Conservation (phyloP, 2,113 vertebrate species). For the Muntiacus reevesi region DNA sequence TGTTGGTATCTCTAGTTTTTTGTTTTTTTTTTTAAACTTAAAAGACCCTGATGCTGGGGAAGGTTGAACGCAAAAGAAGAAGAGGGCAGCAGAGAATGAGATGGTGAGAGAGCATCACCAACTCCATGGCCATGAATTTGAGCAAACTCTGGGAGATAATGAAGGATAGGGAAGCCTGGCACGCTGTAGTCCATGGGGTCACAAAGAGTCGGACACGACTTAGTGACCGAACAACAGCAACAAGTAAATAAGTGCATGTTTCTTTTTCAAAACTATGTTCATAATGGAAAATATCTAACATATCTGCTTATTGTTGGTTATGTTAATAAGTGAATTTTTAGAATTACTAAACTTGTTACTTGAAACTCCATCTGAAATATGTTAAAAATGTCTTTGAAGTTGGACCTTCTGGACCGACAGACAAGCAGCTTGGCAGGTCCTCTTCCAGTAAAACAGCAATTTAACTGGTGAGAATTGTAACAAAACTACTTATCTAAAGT, state of each 20-base stretch:
- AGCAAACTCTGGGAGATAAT: not conserved
- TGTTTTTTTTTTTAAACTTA: not conserved
- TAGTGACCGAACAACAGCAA: not conserved
- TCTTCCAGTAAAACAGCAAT: not conserved
- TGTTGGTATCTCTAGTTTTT: not conserved
- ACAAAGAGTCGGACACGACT: accelerated
- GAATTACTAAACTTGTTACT: not conserved
- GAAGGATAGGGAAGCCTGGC: not conserved
- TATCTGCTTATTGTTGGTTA: not conserved
- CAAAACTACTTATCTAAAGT: not conserved
- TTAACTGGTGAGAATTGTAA: not conserved
- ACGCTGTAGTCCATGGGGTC: not conserved
- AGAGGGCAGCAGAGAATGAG: not conserved
- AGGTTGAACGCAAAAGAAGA: not conserved
- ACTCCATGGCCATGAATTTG: not conserved
- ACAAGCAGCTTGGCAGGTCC: not conserved
- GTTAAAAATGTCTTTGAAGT: not conserved
- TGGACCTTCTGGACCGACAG: not conserved
- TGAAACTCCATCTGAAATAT: not conserved
- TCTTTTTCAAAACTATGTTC: not conserved
- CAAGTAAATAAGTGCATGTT: not conserved
- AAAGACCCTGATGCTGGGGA: not conserved
- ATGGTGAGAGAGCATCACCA: not conserved
- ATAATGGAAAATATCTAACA: not conserved
- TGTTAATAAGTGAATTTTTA: not conserved